Evolutionary conservation across 2,888 invertebrate genomes (phyloP), one percentile per base, ranked within the genome.

Genomic region (Laspeyria flexula): DNA sequence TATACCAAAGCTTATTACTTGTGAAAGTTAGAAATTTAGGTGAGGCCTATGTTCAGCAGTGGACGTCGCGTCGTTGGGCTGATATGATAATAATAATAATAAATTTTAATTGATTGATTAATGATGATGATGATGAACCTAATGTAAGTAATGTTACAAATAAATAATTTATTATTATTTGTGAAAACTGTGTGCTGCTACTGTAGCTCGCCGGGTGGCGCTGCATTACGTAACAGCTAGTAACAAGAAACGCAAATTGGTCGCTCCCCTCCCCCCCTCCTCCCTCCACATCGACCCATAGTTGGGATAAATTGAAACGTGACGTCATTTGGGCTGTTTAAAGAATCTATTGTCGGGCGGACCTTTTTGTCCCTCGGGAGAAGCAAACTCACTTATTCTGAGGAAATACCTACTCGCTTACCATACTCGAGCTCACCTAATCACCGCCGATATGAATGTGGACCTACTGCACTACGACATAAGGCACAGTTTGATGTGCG

Each of bases 301-400:
- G 46, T 46, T 43, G 55, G 55, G 55, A 60, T 64, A 72, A 68
- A 73, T 73, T 67, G 64, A 61, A 64, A 67, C 66, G 70, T 77
- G 77, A 73, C 73, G 65, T 72, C 72, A 75, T 61, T 56, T 60
- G 71, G 54, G 60, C 66, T 71, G 65, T 71, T 72, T 70, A 67
- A 71, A 73, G 70, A 72, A 70, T 60, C 60, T 62, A 72, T 71
- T 73, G 72, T 72, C 61, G 60, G 31, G 51, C 48, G 52, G 55
- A 61, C 71, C 70, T 65, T 55, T 63, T 47, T 54, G 62, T 62
- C 69, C 63, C 67, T 43, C 30, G 61, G 61, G 67, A 62, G 55
- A 56, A 47, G 53, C 48, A 62, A 65, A 68, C 68, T 65, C 60
- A 65, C 62, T 65, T 66, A 66, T 54, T 59, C 48, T 50, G 55